Conservation (phyloP, 2,113 vertebrate genomes). For the Parotia lawesii region DNA sequence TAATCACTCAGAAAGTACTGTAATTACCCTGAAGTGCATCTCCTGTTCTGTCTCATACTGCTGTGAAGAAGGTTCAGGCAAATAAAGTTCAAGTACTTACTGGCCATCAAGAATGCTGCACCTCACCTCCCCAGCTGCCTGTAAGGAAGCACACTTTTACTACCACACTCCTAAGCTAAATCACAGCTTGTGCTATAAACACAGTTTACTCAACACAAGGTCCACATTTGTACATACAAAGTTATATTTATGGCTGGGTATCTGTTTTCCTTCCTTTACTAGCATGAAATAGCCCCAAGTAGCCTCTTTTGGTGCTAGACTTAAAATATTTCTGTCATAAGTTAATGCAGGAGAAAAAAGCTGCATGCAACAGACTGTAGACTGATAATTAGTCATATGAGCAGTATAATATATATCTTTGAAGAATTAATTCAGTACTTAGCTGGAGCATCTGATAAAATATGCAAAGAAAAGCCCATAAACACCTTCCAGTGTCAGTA, state of each 20-base stretch:
- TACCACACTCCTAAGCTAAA: neutral
- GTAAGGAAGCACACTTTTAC: neutral
- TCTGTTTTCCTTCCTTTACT: neutral
- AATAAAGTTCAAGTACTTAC: neutral
- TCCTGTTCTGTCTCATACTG: neutral
- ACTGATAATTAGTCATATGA: neutral
- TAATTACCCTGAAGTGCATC: neutral
- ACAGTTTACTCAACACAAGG: neutral
- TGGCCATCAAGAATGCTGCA: neutral
- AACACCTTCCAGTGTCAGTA: neutral
- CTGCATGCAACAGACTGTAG: neutral
- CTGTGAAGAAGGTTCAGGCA: neutral
- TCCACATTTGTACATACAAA: neutral
- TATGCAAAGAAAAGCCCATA: neutral
- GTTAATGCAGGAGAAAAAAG: neutral
- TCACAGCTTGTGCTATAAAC: neutral
- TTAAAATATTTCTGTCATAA: neutral
- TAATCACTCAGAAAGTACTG: neutral
- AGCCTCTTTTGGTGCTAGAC: neutral
- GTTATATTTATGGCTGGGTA: neutral
- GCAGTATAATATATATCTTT: neutral
- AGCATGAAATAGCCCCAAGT: neutral
- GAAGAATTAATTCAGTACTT: neutral
- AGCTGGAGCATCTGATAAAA: neutral
- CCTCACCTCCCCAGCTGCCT: neutral